Evolutionary conservation across 2,888 invertebrate genomes (phyloP).

Genomic region (Theodoxus fluviatilis): DNA sequence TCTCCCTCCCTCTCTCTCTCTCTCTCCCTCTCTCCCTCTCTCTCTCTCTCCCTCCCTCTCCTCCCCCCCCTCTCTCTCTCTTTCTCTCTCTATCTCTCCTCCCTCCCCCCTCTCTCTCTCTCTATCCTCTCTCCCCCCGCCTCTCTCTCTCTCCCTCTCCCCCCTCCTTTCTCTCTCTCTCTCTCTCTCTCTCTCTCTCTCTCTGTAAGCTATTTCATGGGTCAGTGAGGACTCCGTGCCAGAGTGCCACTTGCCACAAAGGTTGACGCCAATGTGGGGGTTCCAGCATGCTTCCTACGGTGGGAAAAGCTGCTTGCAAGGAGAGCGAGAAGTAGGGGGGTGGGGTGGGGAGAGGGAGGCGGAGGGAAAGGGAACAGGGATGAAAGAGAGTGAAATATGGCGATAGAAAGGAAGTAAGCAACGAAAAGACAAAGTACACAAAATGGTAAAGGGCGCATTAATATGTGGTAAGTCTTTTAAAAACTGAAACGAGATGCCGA

Average conservation of each 20-base stretch:
- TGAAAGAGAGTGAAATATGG: neutral
- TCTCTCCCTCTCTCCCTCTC: neutral
- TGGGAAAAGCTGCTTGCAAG: too few relatives aligned
- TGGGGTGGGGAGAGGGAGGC: neutral
- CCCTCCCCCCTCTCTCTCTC: neutral
- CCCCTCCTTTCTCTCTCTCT: too few relatives aligned
- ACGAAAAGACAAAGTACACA: too few relatives aligned
- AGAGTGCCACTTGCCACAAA: too few relatives aligned
- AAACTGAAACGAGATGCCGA: too few relatives aligned
- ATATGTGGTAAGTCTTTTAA: neutral
- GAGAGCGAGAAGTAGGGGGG: neutral
- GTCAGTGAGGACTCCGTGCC: too few relatives aligned
- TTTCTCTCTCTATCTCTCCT: neutral
- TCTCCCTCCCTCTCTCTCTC: neutral
- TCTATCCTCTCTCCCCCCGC: neutral
- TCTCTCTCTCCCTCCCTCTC: neutral
- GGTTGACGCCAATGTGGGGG: too few relatives aligned
- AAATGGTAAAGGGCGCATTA: neutral
- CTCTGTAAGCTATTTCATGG: too few relatives aligned
- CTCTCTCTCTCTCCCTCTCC: neutral
- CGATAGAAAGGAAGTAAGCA: neutral
- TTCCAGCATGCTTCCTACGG: too few relatives aligned
- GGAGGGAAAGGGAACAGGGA: neutral
- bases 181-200: too few relatives aligned
- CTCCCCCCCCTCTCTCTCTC: neutral